Percentiles rank a stretch among this genome's conserved stretches.
Evolutionary conservation across 2,888 invertebrate species (phyloP).

Genomic region (Caenorhabditis plicata): DNA sequence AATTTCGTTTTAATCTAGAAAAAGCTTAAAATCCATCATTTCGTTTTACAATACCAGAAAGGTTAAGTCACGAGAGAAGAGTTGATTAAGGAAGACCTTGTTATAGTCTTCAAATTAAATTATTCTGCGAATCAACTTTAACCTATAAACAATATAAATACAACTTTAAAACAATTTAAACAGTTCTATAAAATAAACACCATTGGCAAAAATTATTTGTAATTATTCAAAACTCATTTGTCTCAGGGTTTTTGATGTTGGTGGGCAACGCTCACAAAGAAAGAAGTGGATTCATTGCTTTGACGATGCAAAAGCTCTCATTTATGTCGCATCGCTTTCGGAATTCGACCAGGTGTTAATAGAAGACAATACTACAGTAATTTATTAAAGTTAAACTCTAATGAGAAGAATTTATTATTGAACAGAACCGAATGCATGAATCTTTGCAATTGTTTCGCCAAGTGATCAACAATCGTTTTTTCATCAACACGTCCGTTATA

Average conservation of each 20-base stretch:
- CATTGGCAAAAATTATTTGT: not conserved
- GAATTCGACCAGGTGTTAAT: slow-evolving; percentile 99
- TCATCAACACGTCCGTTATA: slow-evolving; percentile 79
- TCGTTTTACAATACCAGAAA: too few species aligned
- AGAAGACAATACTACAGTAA: slow-evolving; percentile 98
- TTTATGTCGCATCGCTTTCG: slow-evolving; percentile 97
- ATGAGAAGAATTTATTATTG: not conserved
- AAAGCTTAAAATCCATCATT: too few species aligned
- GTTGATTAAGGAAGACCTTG: too few species aligned
- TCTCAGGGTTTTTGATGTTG: slow-evolving; percentile 97
- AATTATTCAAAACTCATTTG: not conserved
- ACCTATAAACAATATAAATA: too few species aligned
- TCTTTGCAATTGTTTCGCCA: slow-evolving; percentile 98
- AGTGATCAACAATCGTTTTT: slow-evolving; percentile 99
- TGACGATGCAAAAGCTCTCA: slow-evolving; percentile 90
- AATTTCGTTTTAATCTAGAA: too few species aligned
- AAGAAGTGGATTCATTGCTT: slow-evolving; percentile 99
- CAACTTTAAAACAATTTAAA: too few species aligned
- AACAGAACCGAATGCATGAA: slow-evolving; percentile 98
- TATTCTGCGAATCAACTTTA: too few species aligned
- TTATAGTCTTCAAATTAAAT: too few species aligned
- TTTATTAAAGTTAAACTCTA: not conserved
- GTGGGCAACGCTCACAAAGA: slow-evolving; percentile 88
- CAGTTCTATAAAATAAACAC: too few species aligned
- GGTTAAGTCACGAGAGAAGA: too few species aligned